Evolutionary conservation across 2,888 invertebrate species (phyloP).

Genomic region (Gastrophysa polygoni): DNA sequence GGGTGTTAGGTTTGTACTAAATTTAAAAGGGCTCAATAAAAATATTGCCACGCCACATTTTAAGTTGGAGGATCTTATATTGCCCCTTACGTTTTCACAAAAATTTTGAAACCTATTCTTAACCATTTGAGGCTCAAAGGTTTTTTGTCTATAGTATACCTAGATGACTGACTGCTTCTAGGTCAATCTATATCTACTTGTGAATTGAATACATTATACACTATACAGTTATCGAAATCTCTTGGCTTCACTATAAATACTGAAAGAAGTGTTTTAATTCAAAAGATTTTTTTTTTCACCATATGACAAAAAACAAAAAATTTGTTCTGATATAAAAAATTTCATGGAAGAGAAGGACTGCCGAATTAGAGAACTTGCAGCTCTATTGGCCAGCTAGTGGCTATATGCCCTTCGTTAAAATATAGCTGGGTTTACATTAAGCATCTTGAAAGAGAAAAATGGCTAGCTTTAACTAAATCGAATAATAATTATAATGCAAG

Average conservation of each 20-base stretch:
- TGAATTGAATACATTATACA: background rate
- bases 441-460: slow-evolving; percentile 19
- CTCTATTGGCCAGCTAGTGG: slow-evolving; percentile 17
- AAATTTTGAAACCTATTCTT: slow-evolving; percentile 20
- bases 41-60: slow-evolving; percentile 15
- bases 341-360: slow-evolving; percentile 1
- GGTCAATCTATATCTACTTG: background rate
- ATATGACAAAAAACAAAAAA: slow-evolving; percentile 9
- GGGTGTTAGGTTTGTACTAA: slow-evolving; percentile 16
- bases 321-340: background rate
- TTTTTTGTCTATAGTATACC: slow-evolving; percentile 8
- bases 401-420: slow-evolving; percentile 33
- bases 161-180: slow-evolving; percentile 15
- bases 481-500: slow-evolving; percentile 9
- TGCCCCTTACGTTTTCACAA: slow-evolving; percentile 26
- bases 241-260: slow-evolving; percentile 28
- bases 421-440: slow-evolving; percentile 29
- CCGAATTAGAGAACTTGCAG: slow-evolving; percentile 14
- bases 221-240: slow-evolving; percentile 8
- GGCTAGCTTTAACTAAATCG: background rate
- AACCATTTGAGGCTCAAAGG: slow-evolving; percentile 4
- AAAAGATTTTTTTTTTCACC: slow-evolving; percentile 2
- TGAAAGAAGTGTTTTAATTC: slow-evolving; percentile 19
- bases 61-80: slow-evolving; percentile 19
- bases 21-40: slow-evolving; percentile 18